Evolutionary conservation across 2,113 vertebrate genomes (phyloP).

Genomic region (Irena cyanogastra): DNA sequence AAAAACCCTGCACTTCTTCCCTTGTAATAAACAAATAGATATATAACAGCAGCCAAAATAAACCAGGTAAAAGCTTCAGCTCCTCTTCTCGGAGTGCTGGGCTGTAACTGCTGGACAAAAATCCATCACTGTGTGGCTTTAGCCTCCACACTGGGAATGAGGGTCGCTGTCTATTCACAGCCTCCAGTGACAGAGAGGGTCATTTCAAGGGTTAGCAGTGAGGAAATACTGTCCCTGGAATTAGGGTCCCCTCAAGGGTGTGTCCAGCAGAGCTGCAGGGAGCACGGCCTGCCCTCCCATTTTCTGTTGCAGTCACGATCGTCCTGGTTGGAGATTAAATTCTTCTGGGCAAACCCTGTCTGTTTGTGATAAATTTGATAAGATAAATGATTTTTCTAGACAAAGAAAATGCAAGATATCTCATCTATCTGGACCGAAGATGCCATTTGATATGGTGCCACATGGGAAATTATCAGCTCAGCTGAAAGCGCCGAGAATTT

Average conservation of each 20-base stretch:
- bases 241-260: not conserved
- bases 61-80: not conserved
- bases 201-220: not conserved
- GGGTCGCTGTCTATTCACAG: not conserved
- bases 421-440: conserved; percentile 1
- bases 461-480: conserved; percentile 51
- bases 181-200: not conserved
- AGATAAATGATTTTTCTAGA: conserved; percentile 49
- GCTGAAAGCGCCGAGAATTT: not conserved
- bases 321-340: not conserved
- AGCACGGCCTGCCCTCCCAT: not conserved
- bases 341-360: not conserved
- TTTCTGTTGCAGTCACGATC: not conserved
- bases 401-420: conserved; percentile 36
- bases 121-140: not conserved
- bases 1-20: not conserved
- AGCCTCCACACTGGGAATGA: rapidly evolving
- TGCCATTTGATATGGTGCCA: conserved; percentile 34
- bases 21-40: conserved; percentile 40
- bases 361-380: conserved; percentile 35
- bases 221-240: not conserved
- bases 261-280: not conserved
- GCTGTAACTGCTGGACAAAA: not conserved
- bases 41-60: conserved; percentile 18
- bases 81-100: not conserved